Percentiles rank a stretch among this genome's conserved stretches.
Conservation (phyloP, 2,888 invertebrate species). For the Caenorhabditis auriculariae region DNA sequence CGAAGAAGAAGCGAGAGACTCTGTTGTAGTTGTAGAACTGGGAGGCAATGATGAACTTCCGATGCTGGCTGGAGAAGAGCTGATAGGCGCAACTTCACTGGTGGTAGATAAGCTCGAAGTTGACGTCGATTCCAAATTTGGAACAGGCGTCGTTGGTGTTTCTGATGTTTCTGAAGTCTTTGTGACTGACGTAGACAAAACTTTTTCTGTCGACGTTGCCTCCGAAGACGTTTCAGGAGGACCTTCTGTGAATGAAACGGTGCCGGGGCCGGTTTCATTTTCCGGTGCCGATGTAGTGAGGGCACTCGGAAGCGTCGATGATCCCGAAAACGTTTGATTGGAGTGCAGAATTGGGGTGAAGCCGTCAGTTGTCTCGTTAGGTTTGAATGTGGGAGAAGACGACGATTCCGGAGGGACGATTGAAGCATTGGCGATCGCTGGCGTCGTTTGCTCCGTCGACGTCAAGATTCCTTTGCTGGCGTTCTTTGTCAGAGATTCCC, state of each 20-base stretch:
- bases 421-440: too few relatives aligned
- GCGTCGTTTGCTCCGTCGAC: constrained; percentile 3
- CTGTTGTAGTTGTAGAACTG: background rate
- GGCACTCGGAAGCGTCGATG: background rate
- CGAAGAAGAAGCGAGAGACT: background rate
- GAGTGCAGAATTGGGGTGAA: background rate
- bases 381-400: background rate
- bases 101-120: too few relatives aligned
- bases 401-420: too few relatives aligned
- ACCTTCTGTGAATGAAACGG: too few relatives aligned
- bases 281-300: constrained; percentile 4
- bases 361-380: background rate
- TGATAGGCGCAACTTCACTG: too few relatives aligned
- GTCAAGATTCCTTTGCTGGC: background rate
- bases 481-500: too few relatives aligned
- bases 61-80: too few relatives aligned
- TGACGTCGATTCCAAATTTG: too few relatives aligned
- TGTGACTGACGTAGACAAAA: background rate
- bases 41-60: too few relatives aligned
- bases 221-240: background rate
- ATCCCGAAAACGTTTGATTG: constrained; percentile 3
- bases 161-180: background rate
- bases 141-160: background rate
- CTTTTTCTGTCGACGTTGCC: constrained; percentile 1
- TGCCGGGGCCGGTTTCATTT: too few relatives aligned